phyloP scores from a whole-genome alignment of 2,797 vertebrate genomes.

The Sebastes itinus region DNA sequence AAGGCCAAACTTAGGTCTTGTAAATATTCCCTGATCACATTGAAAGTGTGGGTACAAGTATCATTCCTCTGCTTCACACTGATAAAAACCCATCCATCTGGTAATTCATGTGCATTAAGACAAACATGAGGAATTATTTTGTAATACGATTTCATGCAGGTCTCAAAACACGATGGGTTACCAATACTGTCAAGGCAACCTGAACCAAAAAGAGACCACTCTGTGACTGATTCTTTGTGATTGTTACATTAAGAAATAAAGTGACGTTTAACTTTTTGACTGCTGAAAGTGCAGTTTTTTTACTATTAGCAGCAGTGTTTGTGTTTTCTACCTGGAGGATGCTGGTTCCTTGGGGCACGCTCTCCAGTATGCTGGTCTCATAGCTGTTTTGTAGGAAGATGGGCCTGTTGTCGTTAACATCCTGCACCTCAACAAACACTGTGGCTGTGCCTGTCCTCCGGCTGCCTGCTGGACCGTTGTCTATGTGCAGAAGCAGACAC shows the following conservation, averaged over 20 bases:
- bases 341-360: conserved; percentile 86
- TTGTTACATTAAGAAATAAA: conserved; percentile 42
- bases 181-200: neutral
- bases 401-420: conserved; percentile 97
- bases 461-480: conserved; percentile 96
- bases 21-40: neutral
- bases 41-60: neutral
- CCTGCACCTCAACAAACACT: conserved; percentile 89
- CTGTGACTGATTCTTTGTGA: conserved; percentile 3
- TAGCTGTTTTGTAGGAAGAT: conserved; percentile 99
- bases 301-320: neutral
- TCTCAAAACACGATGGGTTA: neutral
- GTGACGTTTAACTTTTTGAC: neutral
- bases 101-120: conserved; percentile 2
- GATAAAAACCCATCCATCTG: conserved; percentile 4
- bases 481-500: conserved; percentile 70
- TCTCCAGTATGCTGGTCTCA: conserved; percentile 92
- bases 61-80: neutral
- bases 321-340: conserved; percentile 85
- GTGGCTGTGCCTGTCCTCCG: conserved; percentile 93
- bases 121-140: neutral
- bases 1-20: neutral
- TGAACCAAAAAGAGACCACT: conserved; percentile 41
- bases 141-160: too few relatives aligned
- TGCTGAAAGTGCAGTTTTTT: neutral